Base-by-base conservation (phyloP, 1,140 invertebrate genomes). In the Episyrphus balteatus region DNA sequence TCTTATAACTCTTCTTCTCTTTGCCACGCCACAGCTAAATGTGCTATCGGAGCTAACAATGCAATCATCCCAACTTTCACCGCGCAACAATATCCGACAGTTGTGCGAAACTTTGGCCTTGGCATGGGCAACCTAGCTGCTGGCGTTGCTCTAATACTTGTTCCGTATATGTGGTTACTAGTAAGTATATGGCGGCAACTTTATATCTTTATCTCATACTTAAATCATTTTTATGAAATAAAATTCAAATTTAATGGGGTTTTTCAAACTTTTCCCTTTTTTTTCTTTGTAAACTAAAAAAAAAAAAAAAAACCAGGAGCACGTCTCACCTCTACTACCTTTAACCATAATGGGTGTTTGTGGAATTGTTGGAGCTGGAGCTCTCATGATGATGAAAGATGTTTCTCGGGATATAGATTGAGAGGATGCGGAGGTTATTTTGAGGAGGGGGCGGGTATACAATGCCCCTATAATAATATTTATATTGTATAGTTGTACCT, bases 41-140 rank as follows among this genome's bases (percentile, higher is more conserved):
- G 82, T 50, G 71, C 78, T 5, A 79, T 83, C 42, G 78, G 79
- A 11, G 75, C 78, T 2, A 79, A 80, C 2, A 84, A 85, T 58
- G 82, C 81, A 55, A 76, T 83, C 50, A 71, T 84, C 57, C 81
- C 82, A 2, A 81, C 83, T 15, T 84, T 77, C 57, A 84, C 82
- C 2, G 81, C 81, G 2, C 81, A 83, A 63, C 68, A 84, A 30
- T 85, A 83, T 67, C 82, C 82, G 2, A 84, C 82, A 1, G 71
- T 80, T 17, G 77, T 85, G 53, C 73, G 82, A 40, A 85, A 84
- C 57, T 70, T 84, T 46, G 82, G 82, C 3, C 80, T 84, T 10
- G 82, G 82, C 6, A 76, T 78, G 33, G 81, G 78, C 48, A 83
- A 84, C 57, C 71, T 83, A 34, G 72, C 81, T 13, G 79, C 82